These are phyloP conservation scores for Antennarius maculatus DNA, from an alignment of 2,797 vertebrate genomes.

Conservation along the genomic window DNA sequence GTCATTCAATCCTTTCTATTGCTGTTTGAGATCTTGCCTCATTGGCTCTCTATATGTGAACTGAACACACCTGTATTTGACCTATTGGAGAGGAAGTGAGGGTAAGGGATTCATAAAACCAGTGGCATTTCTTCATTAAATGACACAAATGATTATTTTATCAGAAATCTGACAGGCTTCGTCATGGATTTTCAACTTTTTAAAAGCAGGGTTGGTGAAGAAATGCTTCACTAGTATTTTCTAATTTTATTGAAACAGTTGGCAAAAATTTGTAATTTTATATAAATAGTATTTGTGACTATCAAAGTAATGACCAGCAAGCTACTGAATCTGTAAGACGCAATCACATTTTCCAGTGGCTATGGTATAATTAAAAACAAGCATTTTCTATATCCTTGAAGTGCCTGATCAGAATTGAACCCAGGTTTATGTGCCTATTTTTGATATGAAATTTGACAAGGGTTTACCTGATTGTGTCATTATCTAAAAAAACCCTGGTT, in stretches of 20 bases:
- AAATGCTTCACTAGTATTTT: too few relatives aligned
- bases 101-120: not conserved
- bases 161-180: too few relatives aligned
- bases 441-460: not conserved
- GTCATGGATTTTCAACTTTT: too few relatives aligned
- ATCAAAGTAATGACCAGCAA: not conserved
- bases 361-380: not conserved
- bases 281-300: not conserved
- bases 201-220: too few relatives aligned
- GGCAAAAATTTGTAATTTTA: not conserved
- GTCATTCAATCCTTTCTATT: slow-evolving; percentile 84
- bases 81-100: too few relatives aligned
- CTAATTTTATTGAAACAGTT: too few relatives aligned
- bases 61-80: not conserved
- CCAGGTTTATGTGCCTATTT: not conserved
- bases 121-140: not conserved
- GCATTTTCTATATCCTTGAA: not conserved
- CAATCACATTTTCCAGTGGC: not conserved
- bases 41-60: slow-evolving; percentile 45
- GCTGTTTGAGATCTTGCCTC: slow-evolving; percentile 80
- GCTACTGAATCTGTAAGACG: not conserved
- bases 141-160: too few relatives aligned
- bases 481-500: too few relatives aligned
- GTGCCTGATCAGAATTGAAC: not conserved
- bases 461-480: not conserved